phyloP scores from a whole-genome alignment of 2,113 vertebrate species.

The Trematocara macrostoma region DNA sequence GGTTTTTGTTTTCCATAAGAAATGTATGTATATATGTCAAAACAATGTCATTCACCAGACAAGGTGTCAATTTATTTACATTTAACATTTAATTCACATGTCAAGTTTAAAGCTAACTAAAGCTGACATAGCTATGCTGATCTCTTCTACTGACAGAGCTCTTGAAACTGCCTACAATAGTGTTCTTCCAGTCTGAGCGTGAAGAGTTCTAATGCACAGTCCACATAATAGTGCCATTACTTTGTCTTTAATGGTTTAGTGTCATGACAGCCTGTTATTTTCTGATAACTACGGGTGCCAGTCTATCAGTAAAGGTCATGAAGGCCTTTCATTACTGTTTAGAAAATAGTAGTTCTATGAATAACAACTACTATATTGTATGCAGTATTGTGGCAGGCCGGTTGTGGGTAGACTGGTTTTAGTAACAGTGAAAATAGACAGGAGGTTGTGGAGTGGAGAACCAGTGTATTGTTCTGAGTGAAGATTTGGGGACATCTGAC shows the following conservation, averaged over 20 bases:
- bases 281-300: neutral
- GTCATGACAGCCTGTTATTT: constrained; percentile 31
- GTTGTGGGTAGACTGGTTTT: neutral
- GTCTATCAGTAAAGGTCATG: neutral
- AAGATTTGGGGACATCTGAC: neutral
- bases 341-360: neutral
- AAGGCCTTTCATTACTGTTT: neutral
- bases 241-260: constrained; percentile 4
- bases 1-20: neutral
- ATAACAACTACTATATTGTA: neutral
- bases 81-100: neutral
- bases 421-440: neutral
- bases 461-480: constrained; percentile 8
- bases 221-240: neutral
- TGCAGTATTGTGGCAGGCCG: neutral
- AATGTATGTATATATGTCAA: neutral
- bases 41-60: neutral
- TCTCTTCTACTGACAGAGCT: neutral
- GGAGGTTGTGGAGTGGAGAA: neutral
- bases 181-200: neutral
- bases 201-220: constrained; percentile 6
- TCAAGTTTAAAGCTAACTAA: neutral
- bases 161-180: neutral
- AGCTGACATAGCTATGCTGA: neutral
- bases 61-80: neutral